Base-by-base conservation (phyloP, 2,888 invertebrate species). In the Microctonus brassicae region DNA sequence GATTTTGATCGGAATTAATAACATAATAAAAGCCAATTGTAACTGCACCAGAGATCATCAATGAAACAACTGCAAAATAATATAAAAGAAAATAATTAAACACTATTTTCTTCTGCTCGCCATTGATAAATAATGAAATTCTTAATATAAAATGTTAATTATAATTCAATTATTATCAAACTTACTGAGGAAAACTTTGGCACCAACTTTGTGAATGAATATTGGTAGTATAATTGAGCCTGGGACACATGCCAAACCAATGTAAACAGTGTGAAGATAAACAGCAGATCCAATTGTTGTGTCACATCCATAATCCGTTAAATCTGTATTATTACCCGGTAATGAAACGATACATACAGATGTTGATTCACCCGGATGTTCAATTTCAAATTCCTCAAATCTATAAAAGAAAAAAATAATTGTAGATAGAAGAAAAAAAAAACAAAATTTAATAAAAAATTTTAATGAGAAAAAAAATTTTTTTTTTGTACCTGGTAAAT, bases 151-250 rank as follows among this genome's bases (percentile, higher is more conserved):
- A 61, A 60, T 57, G 52, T 65, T 20, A 17, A 20, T 34, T 29
- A n/a, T 6, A 72, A 63, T 47, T 33, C 52, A n/a, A 67, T 42
- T 24, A 29, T 11, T 55, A n/a, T 11, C 17, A 53, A 10, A 89
- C 91, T 90, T 87, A 94, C 94, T 93, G 78, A 95, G 89, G 88
- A 95, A 94, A 88, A 94, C 94, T 87, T 94, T 95, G 42, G 94
- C 92, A 33, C 95, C 95, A 71, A 95, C 90, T 80, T 92, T 92
- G 87, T 94, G 94, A 26, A 95, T 94, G 83, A 94, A 94, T 11
- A 94, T 90, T 0, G 94, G 94, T 79, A 94, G 88, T 91, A 94
- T 93, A 77, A 95, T 90, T 68, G 94, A 94, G 0, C 94, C 94
- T 0, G 94, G 94, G 72, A 95, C 92, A 82, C 95, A 95, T 22